Evolutionary conservation across 2,797 vertebrate genomes (phyloP).

Genomic region (Acestrorhynchus altus): DNA sequence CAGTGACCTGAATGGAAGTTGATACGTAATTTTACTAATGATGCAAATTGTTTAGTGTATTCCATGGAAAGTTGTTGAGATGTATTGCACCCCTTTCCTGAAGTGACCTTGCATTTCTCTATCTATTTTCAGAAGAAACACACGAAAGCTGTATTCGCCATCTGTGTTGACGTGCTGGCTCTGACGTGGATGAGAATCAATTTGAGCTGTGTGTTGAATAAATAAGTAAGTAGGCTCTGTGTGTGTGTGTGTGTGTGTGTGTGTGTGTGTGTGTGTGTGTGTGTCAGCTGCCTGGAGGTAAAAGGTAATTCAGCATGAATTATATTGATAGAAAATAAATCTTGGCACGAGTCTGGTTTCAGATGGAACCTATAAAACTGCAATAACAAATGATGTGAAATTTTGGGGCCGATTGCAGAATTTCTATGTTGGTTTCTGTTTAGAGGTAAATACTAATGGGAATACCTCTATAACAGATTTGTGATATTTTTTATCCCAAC

Average conservation of each 20-base stretch:
- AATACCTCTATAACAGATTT: too few relatives aligned
- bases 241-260: background rate
- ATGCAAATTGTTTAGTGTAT: too few relatives aligned
- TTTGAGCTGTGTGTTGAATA: background rate
- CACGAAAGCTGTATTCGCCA: background rate
- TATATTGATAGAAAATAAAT: too few relatives aligned
- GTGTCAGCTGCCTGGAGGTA: background rate
- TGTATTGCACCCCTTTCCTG: background rate
- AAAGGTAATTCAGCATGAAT: background rate
- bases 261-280: too few relatives aligned
- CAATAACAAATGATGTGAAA: background rate
- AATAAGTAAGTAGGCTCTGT: background rate
- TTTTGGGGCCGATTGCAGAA: too few relatives aligned
- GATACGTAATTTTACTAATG: too few relatives aligned
- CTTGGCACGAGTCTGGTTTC: background rate
- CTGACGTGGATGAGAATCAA: background rate
- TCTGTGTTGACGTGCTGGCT: background rate
- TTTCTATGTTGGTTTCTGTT: too few relatives aligned
- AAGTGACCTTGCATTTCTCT: background rate
- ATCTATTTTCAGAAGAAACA: background rate
- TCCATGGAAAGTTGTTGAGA: too few relatives aligned
- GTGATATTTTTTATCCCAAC: too few relatives aligned
- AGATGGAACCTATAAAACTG: background rate
- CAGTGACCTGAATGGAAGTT: background rate
- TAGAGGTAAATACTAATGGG: too few relatives aligned